Base-by-base conservation (phyloP, 2,797 vertebrate species). In the Schizothorax lantsangensis region DNA sequence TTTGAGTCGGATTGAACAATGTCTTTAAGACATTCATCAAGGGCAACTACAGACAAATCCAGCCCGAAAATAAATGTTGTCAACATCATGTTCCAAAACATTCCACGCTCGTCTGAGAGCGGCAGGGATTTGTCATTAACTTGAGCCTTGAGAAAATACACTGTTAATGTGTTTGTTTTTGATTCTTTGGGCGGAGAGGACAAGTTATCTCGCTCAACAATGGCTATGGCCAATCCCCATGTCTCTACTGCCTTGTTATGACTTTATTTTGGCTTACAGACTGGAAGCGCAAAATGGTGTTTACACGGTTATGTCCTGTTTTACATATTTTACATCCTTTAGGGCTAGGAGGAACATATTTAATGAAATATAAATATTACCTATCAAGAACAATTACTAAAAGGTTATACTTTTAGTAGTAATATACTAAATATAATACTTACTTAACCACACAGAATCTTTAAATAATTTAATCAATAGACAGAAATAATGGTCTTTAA, bases 241-340 rank as follows among this genome's bases (percentile, higher is more conserved):
- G 88, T 92, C 93, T 93, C 91, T 91, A 92, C 77, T 89, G 86
- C 74, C 40, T 89, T 90, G 81, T 89, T 91, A 89, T 91, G 90
- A 86, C 91, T 91, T 84, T 87, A 89, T 86, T 89, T 89, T 93
- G 93, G 90, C 91, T 81, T 11, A 30, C 81, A 93, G 88, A 92
- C 87, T 83, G 84, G 89, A 93, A 93, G 92, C 88, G 90, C 84
- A 92, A 88, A 73, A 74, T 15, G 15, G 40, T 92, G 90, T 93
- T 93, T 91, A 91, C 84, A 84, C 81, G 45, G 72, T 43, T 33
- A 52, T 82, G 89, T 94, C 92, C 93, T 93, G 93, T 81, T 91
- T 89, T 86, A 71, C 82, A 83, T 91, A 90, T 90, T 89, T 88
- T 49, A 38, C 17, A 81, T 54, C 74, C 69, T 49, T 79, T 36